Percentiles rank a stretch among this genome's conserved stretches.
These are phyloP conservation scores for Orchestes rusci DNA, from an alignment of 2,888 invertebrate genomes.

Conservation along the genomic window DNA sequence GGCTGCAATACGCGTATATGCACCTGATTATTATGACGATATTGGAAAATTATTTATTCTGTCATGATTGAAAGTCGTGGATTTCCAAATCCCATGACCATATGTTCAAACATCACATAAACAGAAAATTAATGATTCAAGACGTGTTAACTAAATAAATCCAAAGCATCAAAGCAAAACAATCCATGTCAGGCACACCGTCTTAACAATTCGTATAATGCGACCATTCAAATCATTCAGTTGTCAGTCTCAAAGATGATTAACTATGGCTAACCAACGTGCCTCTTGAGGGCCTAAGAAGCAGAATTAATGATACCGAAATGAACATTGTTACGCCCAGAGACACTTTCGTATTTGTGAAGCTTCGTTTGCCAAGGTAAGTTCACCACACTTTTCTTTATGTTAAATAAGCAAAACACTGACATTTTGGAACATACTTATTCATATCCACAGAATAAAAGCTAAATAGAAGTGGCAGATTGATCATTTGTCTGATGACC, in stretches of 20 bases:
- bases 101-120: too few relatives aligned
- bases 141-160: constrained; percentile 15
- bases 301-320: constrained; percentile 27
- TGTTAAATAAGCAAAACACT: too few relatives aligned
- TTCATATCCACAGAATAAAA: too few relatives aligned
- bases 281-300: constrained; percentile 18
- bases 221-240: constrained; percentile 17
- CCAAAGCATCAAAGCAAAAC: constrained; percentile 14
- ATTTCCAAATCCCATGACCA: too few relatives aligned
- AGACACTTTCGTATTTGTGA: too few relatives aligned
- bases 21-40: too few relatives aligned
- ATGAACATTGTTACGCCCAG: constrained; percentile 24
- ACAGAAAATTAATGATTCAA: neutral
- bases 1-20: too few relatives aligned
- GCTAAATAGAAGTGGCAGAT: neutral
- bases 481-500: constrained; percentile 24
- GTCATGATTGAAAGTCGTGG: too few relatives aligned
- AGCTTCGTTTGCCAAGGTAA: too few relatives aligned
- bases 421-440: too few relatives aligned
- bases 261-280: constrained; percentile 15
- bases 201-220: constrained; percentile 19
- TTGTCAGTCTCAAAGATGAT: constrained; percentile 19
- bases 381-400: too few relatives aligned
- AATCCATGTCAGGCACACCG: constrained; percentile 19
- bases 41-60: too few relatives aligned